These are phyloP conservation scores for Synergus japonicus DNA, from an alignment of 2,888 invertebrate species.

Conservation along the genomic window DNA sequence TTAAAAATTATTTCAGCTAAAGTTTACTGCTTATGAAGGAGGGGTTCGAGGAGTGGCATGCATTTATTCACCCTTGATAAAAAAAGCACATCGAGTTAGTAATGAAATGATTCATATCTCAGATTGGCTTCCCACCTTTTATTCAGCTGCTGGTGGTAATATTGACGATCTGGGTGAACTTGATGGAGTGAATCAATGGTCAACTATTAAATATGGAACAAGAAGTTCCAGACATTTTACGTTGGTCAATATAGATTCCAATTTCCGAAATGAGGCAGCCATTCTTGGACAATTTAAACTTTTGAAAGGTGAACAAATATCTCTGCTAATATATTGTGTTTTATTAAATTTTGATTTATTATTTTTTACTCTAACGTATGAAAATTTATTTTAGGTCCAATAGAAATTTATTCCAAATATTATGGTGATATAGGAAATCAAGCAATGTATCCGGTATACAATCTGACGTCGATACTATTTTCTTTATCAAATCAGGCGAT, in stretches of 20 bases:
- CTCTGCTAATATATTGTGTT: background rate
- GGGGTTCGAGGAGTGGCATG: slow-evolving; percentile 88
- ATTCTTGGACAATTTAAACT: slow-evolving; percentile 66
- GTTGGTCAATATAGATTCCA: slow-evolving; percentile 86
- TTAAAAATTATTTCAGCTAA: slow-evolving; percentile 79
- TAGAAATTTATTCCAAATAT: slow-evolving; percentile 52
- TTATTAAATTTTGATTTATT: background rate
- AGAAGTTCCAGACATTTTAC: slow-evolving; percentile 80
- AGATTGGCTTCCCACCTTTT: slow-evolving; percentile 90
- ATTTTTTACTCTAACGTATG: background rate
- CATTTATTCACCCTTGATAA: slow-evolving; percentile 85
- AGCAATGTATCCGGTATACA: slow-evolving; percentile 61
- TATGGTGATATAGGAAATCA: slow-evolving; percentile 63
- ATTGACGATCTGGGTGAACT: slow-evolving; percentile 77
- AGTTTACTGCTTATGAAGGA: slow-evolving; percentile 91
- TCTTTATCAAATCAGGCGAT: slow-evolving; percentile 64
- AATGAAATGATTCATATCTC: slow-evolving; percentile 86
- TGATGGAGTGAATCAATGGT: slow-evolving; percentile 78
- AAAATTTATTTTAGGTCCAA: slow-evolving; percentile 53
- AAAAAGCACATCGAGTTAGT: slow-evolving; percentile 79
- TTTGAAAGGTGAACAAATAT: slow-evolving; percentile 61
- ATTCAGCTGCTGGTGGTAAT: slow-evolving; percentile 72
- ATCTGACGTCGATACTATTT: slow-evolving; percentile 53
- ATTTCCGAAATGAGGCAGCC: slow-evolving; percentile 53
- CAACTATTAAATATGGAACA: slow-evolving; percentile 57